Conservation (phyloP, 2,113 vertebrate species). For the Stictonetta naevosa region DNA sequence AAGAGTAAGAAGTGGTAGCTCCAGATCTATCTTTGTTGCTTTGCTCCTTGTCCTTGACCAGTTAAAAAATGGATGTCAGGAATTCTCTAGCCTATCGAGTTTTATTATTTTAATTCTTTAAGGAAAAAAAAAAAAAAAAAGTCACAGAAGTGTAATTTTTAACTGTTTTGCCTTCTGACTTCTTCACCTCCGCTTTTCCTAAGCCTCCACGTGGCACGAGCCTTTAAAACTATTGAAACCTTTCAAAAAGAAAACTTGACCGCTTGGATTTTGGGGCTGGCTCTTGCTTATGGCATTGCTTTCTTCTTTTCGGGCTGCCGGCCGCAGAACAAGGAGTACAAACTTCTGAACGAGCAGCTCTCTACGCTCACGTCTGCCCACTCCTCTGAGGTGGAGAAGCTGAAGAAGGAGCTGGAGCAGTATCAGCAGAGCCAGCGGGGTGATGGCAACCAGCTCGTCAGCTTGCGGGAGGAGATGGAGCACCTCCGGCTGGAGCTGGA, state of each 20-base stretch:
- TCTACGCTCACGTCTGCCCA: constrained; percentile 35
- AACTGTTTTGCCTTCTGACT: background rate
- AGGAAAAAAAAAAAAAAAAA: too few relatives aligned
- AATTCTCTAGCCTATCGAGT: background rate
- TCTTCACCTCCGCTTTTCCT: background rate
- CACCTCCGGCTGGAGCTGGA: constrained; percentile 80
- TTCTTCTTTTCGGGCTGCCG: background rate
- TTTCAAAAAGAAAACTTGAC: background rate
- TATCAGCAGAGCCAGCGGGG: constrained; percentile 68
- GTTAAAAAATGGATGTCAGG: background rate
- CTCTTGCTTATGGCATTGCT: background rate
- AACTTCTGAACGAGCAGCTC: constrained; percentile 83
- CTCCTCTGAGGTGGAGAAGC: constrained; percentile 80
- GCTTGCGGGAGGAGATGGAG: constrained; percentile 85
- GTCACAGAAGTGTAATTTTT: background rate
- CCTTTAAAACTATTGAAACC: background rate
- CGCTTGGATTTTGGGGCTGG: background rate
- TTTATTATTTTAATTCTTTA: background rate
- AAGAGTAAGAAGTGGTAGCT: background rate
- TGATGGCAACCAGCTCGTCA: constrained; percentile 64
- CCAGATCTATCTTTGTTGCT: background rate
- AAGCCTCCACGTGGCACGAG: background rate
- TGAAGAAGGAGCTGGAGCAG: constrained; percentile 86
- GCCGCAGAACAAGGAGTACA: constrained; percentile 86
- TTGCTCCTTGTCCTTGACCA: background rate